A percentile compares a stretch with the other conserved stretches of the same genome.
Evolutionary conservation across 2,888 invertebrate species (phyloP).

Genomic region (Epinotia ramella): DNA sequence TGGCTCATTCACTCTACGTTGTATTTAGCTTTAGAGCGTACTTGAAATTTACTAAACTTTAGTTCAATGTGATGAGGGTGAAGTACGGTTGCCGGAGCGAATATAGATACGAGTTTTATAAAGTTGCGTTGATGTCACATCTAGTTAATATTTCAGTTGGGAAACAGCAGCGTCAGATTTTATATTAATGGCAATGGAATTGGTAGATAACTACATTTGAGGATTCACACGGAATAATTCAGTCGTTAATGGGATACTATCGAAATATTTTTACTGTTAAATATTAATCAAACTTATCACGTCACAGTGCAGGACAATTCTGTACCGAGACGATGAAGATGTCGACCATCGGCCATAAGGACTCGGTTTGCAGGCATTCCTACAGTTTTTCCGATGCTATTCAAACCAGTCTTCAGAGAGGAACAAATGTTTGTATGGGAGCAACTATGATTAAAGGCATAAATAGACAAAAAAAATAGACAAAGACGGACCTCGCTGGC

Average conservation of each 20-base stretch:
- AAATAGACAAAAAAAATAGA: too few species aligned
- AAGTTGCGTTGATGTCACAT: conserved; percentile 6
- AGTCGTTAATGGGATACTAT: not conserved
- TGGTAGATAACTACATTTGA: not conserved
- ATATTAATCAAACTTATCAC: not conserved
- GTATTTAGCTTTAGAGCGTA: not conserved
- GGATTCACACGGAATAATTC: not conserved
- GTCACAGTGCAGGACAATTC: too few species aligned
- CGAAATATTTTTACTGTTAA: not conserved
- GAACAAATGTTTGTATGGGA: too few species aligned
- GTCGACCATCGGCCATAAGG: too few species aligned
- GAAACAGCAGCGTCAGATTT: conserved; percentile 9
- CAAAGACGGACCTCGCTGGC: too few species aligned
- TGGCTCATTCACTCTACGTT: not conserved
- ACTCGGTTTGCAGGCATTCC: too few species aligned
- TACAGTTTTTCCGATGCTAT: too few species aligned
- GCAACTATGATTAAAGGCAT: too few species aligned
- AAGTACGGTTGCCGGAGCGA: not conserved
- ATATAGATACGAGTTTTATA: conserved; percentile 6
- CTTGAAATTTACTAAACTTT: not conserved
- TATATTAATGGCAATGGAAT: conserved; percentile 24
- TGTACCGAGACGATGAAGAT: too few species aligned
- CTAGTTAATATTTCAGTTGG: conserved; percentile 19
- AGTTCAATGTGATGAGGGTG: not conserved
- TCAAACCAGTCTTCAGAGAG: too few species aligned